Evolutionary conservation across 2,113 vertebrate species (phyloP).

Genomic region (Gasterosteus nipponicus): DNA sequence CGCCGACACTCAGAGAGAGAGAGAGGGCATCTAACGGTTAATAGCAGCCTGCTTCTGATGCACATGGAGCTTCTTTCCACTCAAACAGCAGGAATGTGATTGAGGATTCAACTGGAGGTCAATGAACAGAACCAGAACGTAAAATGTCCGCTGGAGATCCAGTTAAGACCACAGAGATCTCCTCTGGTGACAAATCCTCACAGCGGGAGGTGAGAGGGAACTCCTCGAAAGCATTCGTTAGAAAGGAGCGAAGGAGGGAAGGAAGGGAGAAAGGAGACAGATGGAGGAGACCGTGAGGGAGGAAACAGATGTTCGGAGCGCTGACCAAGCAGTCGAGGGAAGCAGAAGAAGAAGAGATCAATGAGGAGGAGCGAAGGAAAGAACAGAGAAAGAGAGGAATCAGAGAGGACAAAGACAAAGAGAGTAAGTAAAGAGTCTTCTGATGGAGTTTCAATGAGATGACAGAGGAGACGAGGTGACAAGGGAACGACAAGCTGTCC

Average conservation of each 20-base stretch:
- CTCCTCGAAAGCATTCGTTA: not conserved
- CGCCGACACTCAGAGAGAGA: not conserved
- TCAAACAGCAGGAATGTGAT: not conserved
- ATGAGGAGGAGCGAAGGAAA: not conserved
- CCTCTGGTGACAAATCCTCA: too few species aligned
- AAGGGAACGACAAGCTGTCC: too few species aligned
- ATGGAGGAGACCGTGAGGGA: not conserved
- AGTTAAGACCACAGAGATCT: not conserved
- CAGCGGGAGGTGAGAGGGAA: not conserved
- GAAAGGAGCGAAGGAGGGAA: not conserved
- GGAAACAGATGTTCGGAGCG: not conserved
- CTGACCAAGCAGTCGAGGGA: not conserved
- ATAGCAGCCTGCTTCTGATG: not conserved
- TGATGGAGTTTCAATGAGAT: not conserved
- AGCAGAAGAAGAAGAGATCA: slow-evolving; percentile 1
- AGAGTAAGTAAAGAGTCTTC: not conserved
- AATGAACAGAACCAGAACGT: not conserved
- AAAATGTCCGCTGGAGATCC: not conserved
- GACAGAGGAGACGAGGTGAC: not conserved
- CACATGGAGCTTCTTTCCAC: not conserved
- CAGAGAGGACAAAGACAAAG: not conserved
- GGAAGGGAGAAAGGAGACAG: not conserved
- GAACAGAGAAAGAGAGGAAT: not conserved
- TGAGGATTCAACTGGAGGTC: not conserved
- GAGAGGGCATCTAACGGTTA: not conserved